phyloP scores from a whole-genome alignment of 2,888 invertebrate genomes.

The Junonia oenone region DNA sequence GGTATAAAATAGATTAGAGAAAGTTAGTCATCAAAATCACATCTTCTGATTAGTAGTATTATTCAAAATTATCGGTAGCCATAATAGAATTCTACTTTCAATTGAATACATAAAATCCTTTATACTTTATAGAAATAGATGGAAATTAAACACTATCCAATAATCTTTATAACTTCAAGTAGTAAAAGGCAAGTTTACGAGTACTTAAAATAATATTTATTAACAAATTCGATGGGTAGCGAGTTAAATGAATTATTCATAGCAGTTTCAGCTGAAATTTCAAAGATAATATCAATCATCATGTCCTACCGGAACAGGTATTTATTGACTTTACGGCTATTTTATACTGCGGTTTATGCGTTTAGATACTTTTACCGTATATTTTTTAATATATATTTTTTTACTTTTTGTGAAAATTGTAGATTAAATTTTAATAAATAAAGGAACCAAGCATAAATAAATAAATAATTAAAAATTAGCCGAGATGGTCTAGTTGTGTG shows the following conservation, averaged over 20 bases:
- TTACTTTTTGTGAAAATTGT: no score
- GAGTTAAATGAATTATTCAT: slow-evolving; percentile 18
- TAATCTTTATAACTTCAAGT: background rate
- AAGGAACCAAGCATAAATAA: no score
- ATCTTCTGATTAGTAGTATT: no score
- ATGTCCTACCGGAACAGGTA: slow-evolving; percentile 16
- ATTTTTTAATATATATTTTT: background rate
- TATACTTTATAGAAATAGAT: no score
- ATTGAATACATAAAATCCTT: no score
- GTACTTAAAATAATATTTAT: background rate
- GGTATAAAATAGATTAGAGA: no score
- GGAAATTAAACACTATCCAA: background rate
- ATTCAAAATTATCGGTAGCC: no score
- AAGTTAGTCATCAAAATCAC: no score
- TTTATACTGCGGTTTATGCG: background rate
- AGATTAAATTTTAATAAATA: no score
- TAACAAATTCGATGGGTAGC: slow-evolving; percentile 15
- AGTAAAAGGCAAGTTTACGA: background rate
- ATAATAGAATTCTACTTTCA: no score
- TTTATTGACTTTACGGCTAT: slow-evolving; percentile 27
- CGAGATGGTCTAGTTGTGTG: no score
- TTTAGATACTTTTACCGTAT: background rate
- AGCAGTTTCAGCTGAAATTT: slow-evolving; percentile 22
- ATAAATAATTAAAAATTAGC: no score
- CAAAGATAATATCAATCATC: slow-evolving; percentile 34